These are phyloP conservation scores for Bubo blakistoni DNA, from an alignment of 2,113 vertebrate genomes.

Conservation along the genomic window DNA sequence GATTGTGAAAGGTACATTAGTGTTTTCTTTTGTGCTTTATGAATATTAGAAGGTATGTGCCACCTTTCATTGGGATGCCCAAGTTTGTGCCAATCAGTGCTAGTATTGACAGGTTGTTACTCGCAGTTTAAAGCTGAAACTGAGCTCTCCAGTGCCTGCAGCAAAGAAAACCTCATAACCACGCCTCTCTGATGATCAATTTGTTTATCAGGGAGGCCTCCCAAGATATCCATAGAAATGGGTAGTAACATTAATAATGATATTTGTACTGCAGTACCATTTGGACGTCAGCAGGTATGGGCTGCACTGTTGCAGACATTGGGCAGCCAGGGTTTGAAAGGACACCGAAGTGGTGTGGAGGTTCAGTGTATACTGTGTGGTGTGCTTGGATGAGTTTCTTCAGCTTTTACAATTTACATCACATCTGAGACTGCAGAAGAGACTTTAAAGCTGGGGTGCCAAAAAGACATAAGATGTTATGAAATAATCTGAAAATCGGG, in stretches of 20 bases:
- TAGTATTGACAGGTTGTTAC: neutral
- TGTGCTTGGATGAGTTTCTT: neutral
- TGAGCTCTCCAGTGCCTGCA: neutral
- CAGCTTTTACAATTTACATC: neutral
- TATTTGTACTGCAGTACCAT: neutral
- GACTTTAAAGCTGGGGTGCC: neutral
- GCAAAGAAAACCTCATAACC: neutral
- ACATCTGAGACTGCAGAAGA: neutral
- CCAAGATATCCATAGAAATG: neutral
- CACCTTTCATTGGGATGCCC: neutral
- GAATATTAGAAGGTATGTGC: neutral
- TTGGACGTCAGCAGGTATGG: neutral
- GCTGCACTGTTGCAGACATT: neutral
- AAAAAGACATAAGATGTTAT: neutral
- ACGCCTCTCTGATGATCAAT: neutral
- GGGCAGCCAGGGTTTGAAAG: neutral
- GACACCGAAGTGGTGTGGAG: neutral
- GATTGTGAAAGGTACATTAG: constrained; percentile 83
- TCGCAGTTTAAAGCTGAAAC: neutral
- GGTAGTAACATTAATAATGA: neutral
- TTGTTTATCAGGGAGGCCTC: neutral
- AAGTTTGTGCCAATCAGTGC: neutral
- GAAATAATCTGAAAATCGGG: neutral
- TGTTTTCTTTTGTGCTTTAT: neutral
- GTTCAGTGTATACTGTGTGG: neutral